A percentile compares a stretch with the other conserved stretches of the same genome.
phyloP scores from a whole-genome alignment of 2,888 invertebrate genomes.

The Drosophila borborema region DNA sequence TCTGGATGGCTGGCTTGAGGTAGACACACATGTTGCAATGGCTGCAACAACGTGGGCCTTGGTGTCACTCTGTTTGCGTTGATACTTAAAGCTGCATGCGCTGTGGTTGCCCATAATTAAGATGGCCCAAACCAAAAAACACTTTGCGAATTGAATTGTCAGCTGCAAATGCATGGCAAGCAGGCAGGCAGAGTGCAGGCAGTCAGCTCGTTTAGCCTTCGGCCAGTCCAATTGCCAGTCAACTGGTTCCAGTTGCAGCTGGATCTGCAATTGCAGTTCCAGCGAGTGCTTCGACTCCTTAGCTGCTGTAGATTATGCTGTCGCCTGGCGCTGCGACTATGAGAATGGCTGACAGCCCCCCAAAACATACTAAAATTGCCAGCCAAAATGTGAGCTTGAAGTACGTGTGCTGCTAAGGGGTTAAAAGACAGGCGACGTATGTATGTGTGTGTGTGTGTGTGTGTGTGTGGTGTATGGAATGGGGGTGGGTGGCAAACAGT shows the following conservation, averaged over 20 bases:
- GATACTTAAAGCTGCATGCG: conserved; percentile 51
- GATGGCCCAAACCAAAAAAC: conserved; percentile 30
- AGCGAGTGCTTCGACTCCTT: conserved; percentile 2
- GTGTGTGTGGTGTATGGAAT: not conserved
- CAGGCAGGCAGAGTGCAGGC: not conserved
- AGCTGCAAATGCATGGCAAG: conserved; percentile 19
- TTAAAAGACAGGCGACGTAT: not conserved
- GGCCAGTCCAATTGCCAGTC: conserved; percentile 38
- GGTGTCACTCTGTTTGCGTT: conserved; percentile 49
- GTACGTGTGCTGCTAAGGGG: conserved; percentile 42
- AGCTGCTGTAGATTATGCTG: conserved; percentile 51
- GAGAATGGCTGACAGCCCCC: conserved; percentile 63
- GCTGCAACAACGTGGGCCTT: conserved; percentile 12
- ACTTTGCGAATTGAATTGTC: conserved; percentile 23
- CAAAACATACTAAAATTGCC: conserved; percentile 51
- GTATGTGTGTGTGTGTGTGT: not conserved
- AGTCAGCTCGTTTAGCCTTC: conserved; percentile 22
- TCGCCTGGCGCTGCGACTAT: conserved; percentile 58
- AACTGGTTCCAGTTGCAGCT: conserved; percentile 9
- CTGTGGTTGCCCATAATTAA: conserved; percentile 62
- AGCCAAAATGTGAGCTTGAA: conserved; percentile 50
- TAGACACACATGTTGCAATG: conserved; percentile 3
- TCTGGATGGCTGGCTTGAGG: not conserved
- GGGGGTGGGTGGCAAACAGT: not conserved
- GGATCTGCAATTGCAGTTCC: not conserved